phyloP scores from a whole-genome alignment of 2,797 vertebrate species.

The Falco peregrinus region DNA sequence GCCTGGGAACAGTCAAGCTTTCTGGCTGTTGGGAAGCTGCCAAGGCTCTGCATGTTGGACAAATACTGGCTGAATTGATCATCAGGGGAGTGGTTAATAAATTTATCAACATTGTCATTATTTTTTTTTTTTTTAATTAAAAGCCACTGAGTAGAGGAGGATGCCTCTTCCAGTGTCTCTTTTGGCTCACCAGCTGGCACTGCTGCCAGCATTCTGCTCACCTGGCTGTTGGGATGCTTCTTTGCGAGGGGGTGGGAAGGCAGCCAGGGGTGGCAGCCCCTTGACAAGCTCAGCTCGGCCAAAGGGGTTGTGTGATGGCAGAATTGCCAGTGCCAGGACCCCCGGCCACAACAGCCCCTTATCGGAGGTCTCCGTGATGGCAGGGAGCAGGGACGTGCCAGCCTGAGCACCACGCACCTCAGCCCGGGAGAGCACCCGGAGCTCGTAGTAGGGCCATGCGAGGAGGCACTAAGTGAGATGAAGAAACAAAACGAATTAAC shows the following conservation, averaged over 20 bases:
- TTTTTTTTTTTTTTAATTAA: neutral
- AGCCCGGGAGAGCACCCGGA: fast-evolving
- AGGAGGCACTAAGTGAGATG: neutral
- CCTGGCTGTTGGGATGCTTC: neutral
- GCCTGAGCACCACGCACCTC: fast-evolving
- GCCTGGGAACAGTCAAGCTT: neutral
- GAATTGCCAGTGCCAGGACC: fast-evolving
- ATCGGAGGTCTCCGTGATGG: fast-evolving
- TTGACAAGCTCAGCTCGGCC: neutral
- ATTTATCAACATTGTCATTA: neutral
- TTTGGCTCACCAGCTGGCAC: neutral
- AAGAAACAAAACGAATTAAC: neutral
- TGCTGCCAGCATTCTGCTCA: neutral
- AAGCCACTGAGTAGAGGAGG: neutral
- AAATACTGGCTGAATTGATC: neutral
- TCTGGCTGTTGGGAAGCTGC: neutral
- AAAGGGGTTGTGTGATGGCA: neutral
- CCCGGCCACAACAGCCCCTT: fast-evolving
- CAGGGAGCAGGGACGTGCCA: fast-evolving
- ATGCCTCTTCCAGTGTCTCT: fast-evolving
- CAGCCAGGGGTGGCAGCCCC: neutral
- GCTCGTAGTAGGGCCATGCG: fast-evolving
- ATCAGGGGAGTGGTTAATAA: neutral
- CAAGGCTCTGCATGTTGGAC: neutral
- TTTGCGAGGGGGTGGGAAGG: neutral